These are phyloP conservation scores for Diphyllodes magnificus DNA, from an alignment of 2,113 vertebrate species.

Conservation along the genomic window DNA sequence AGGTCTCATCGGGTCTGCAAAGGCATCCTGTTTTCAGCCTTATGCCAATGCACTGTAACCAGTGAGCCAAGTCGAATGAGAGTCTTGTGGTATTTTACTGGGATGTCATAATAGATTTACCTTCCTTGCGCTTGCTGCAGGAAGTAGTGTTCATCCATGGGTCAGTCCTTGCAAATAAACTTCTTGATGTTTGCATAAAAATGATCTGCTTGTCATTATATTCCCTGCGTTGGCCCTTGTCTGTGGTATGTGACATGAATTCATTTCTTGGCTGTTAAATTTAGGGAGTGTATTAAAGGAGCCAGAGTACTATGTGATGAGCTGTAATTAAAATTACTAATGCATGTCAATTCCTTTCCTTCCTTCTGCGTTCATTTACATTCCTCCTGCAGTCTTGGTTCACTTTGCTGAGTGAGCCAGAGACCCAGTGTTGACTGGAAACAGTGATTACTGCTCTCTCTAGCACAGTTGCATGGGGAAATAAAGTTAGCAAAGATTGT, in stretches of 20 bases:
- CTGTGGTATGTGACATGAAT: not conserved
- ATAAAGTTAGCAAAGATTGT: not conserved
- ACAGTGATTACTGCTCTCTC: not conserved
- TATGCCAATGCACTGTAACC: not conserved
- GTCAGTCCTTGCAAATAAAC: not conserved
- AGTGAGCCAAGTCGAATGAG: not conserved
- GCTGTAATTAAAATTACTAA: conserved; percentile 26
- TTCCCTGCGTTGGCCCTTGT: not conserved
- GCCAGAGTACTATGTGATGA: not conserved
- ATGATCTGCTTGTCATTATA: not conserved
- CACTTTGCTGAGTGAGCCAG: not conserved
- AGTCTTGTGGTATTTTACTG: not conserved
- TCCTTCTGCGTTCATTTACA: not conserved
- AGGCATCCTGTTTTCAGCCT: not conserved
- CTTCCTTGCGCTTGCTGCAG: not conserved
- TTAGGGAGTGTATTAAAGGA: not conserved
- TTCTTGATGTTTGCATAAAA: not conserved
- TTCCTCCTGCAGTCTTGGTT: not conserved
- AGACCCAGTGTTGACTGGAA: not conserved
- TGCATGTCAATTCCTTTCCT: not conserved
- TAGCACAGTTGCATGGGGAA: not conserved
- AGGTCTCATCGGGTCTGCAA: not conserved
- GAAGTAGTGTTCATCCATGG: not conserved
- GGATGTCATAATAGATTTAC: not conserved
- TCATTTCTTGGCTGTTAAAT: not conserved